Evolutionary conservation across 1,140 invertebrate genomes (phyloP).

Genomic region (Zophobas atratus): DNA sequence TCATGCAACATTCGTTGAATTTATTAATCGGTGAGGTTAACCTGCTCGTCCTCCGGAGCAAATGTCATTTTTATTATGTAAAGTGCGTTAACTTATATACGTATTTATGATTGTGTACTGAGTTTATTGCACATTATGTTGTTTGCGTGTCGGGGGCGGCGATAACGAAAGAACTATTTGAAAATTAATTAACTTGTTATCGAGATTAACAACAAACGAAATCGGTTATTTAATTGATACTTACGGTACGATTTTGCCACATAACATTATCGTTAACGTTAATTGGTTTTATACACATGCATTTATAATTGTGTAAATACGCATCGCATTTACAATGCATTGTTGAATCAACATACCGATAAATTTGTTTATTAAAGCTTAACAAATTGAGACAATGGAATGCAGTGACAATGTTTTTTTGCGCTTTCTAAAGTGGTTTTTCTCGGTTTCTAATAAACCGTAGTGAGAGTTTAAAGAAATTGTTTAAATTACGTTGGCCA

Average conservation of each 20-base stretch:
- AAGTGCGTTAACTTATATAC: slow-evolving; percentile 28
- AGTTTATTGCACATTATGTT: slow-evolving; percentile 34
- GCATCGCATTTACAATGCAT: slow-evolving; percentile 22
- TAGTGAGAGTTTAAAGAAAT: slow-evolving; percentile 38
- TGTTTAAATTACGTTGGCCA: slow-evolving; percentile 38
- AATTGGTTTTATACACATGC: slow-evolving; percentile 21
- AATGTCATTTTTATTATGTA: slow-evolving; percentile 29
- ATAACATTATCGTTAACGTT: slow-evolving; percentile 30
- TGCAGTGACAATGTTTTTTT: slow-evolving; percentile 35
- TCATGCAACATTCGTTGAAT: slow-evolving; percentile 34
- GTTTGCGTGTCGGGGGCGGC: slow-evolving; percentile 17
- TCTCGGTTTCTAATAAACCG: slow-evolving; percentile 1
- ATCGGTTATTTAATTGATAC: slow-evolving; percentile 22
- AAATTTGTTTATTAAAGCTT: background rate
- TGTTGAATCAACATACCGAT: slow-evolving; percentile 2
- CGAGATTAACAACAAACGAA: slow-evolving; percentile 8
- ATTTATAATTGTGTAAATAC: slow-evolving; percentile 31
- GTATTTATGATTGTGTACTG: slow-evolving; percentile 7
- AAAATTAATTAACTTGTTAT: slow-evolving; percentile 24
- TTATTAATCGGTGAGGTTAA: slow-evolving; percentile 33
- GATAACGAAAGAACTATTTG: background rate
- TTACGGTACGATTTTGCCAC: slow-evolving; percentile 21
- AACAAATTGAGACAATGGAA: slow-evolving; percentile 22
- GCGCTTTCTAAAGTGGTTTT: slow-evolving; percentile 28
- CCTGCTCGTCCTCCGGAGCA: slow-evolving; percentile 10